Evolutionary conservation across 2,888 invertebrate genomes (phyloP).

Genomic region (Opisthograptis luteolata): DNA sequence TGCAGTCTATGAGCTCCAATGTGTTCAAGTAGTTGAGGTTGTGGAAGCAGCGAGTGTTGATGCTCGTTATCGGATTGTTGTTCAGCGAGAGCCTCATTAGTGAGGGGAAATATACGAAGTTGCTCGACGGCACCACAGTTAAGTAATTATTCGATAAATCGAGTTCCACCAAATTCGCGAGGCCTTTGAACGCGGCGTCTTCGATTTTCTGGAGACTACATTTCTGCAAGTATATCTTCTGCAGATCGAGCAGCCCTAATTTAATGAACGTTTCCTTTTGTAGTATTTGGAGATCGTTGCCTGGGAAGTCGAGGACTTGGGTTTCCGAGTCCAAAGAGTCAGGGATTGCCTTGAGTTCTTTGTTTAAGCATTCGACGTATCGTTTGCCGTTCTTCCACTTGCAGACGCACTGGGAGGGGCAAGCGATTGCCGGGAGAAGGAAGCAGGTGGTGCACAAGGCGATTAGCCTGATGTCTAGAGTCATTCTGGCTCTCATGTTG

Average conservation of each 20-base stretch:
- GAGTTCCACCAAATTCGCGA: slow-evolving; percentile 94
- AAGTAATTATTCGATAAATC: slow-evolving; percentile 93
- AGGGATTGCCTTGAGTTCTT: slow-evolving; percentile 90
- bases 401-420: slow-evolving; percentile 92
- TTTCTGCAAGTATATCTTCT: slow-evolving; percentile 92
- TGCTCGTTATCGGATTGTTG: slow-evolving; percentile 91
- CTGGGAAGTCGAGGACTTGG: slow-evolving; percentile 93
- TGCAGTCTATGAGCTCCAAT: slow-evolving; percentile 92
- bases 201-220: slow-evolving; percentile 92
- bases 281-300: slow-evolving; percentile 91
- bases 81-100: slow-evolving; percentile 93
- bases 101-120: slow-evolving; percentile 90
- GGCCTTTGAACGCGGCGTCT: slow-evolving; percentile 91
- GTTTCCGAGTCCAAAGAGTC: slow-evolving; percentile 92
- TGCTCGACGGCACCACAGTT: slow-evolving; percentile 90
- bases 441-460: slow-evolving; percentile 77
- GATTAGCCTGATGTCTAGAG: slow-evolving; percentile 72
- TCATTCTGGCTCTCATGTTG: slow-evolving; percentile 71
- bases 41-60: slow-evolving; percentile 89
- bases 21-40: slow-evolving; percentile 90
- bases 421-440: slow-evolving; percentile 80
- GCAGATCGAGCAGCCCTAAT: slow-evolving; percentile 92
- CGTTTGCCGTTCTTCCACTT: slow-evolving; percentile 97
- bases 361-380: slow-evolving; percentile 93
- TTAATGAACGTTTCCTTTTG: slow-evolving; percentile 91